These are phyloP conservation scores for Andinoacara biseriatus DNA, from an alignment of 2,113 vertebrate species.

Conservation along the genomic window DNA sequence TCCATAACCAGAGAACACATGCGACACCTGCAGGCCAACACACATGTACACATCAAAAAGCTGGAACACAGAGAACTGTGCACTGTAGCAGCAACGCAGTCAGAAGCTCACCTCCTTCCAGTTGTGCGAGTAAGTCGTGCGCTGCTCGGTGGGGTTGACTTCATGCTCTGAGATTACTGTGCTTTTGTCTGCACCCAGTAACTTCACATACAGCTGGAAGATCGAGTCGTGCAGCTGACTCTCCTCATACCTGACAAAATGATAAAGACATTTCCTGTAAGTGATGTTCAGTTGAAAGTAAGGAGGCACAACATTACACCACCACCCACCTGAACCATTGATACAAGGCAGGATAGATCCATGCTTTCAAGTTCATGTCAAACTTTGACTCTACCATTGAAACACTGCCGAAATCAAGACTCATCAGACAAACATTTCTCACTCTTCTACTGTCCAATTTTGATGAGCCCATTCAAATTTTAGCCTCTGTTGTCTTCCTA, in stretches of 20 bases:
- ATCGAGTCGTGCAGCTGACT: slow-evolving; percentile 81
- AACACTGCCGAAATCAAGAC: too few relatives aligned
- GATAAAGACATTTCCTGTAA: not conserved
- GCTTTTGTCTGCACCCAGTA: slow-evolving; percentile 80
- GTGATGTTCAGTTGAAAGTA: rapidly evolving
- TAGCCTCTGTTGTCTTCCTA: not conserved
- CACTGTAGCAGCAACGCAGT: not conserved
- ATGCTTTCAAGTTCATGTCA: not conserved
- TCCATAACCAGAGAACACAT: slow-evolving; percentile 79
- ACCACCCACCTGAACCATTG: not conserved
- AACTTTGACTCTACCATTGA: not conserved
- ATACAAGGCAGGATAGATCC: not conserved
- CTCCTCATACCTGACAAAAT: slow-evolving; percentile 84
- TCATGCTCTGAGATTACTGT: slow-evolving; percentile 79
- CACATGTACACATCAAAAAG: slow-evolving; percentile 28
- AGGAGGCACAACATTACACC: too few relatives aligned
- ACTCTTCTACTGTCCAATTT: too few relatives aligned
- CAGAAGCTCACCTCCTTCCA: slow-evolving; percentile 79
- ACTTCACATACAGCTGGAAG: slow-evolving; percentile 85
- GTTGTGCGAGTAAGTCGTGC: slow-evolving; percentile 68
- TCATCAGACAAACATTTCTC: too few relatives aligned
- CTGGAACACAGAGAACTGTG: not conserved
- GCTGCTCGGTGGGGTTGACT: slow-evolving; percentile 61
- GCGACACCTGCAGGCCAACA: slow-evolving; percentile 71
- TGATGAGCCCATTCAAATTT: too few relatives aligned